Percentiles rank a stretch among this genome's conserved stretches.
These are phyloP conservation scores for Aphaenogaster rudis DNA, from an alignment of 1,140 invertebrate species.

Conservation along the genomic window DNA sequence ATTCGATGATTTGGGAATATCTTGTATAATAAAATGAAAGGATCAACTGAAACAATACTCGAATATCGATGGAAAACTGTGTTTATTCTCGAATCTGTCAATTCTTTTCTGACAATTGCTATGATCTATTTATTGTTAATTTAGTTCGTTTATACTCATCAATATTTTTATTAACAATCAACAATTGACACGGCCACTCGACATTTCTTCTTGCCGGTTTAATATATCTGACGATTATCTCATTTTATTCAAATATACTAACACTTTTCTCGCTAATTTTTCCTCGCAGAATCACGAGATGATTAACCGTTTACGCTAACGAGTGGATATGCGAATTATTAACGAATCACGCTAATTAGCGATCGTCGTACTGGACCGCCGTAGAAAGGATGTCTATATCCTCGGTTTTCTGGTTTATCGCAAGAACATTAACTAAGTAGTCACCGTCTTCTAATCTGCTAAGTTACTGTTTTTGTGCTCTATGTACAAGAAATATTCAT, in stretches of 20 bases:
- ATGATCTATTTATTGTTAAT: neutral
- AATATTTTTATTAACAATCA: constrained; percentile 44
- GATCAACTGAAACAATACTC: constrained; percentile 13
- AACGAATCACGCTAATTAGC: constrained; percentile 37
- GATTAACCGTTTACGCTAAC: constrained; percentile 14
- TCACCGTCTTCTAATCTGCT: constrained; percentile 12
- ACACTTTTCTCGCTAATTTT: constrained; percentile 6
- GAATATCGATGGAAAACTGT: constrained; percentile 38
- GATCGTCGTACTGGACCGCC: constrained; percentile 27
- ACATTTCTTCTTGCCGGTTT: neutral
- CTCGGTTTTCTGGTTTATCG: constrained; percentile 3
- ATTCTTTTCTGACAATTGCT: constrained; percentile 29
- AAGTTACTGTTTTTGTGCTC: constrained; percentile 76
- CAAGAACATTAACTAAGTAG: constrained; percentile 47
- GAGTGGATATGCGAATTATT: constrained; percentile 21
- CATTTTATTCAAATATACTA: neutral
- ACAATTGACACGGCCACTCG: constrained; percentile 42
- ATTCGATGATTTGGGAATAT: neutral
- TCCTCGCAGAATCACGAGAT: neutral
- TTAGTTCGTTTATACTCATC: constrained; percentile 34
- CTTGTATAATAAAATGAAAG: constrained; percentile 10
- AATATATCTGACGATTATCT: neutral
- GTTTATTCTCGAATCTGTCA: constrained; percentile 38
- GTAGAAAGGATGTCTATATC: neutral
- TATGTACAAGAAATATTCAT: constrained; percentile 78